phyloP scores from a whole-genome alignment of 2,888 invertebrate species.

The Athalia circularis region DNA sequence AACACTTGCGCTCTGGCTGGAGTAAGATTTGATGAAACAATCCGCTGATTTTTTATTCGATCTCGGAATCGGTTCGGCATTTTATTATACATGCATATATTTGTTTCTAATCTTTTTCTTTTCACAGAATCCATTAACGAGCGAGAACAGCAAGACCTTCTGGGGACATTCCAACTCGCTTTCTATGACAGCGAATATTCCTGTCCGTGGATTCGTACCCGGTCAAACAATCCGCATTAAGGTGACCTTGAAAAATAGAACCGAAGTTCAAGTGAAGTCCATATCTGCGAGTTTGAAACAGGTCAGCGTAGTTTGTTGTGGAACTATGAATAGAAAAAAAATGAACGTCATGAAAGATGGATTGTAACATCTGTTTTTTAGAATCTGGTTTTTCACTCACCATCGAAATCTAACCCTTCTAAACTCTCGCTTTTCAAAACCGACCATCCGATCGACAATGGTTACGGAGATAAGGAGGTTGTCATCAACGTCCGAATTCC shows the following conservation, averaged over 20 bases:
- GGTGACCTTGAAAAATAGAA: conserved; percentile 10
- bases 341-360: not conserved
- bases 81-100: too few relatives aligned
- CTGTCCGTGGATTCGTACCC: conserved; percentile 24
- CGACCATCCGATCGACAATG: conserved; percentile 11
- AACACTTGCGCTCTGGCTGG: conserved; percentile 1
- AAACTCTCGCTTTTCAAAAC: conserved; percentile 12
- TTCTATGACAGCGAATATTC: conserved; percentile 8
- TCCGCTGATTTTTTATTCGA: not conserved
- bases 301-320: not conserved
- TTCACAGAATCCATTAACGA: not conserved
- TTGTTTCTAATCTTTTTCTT: not conserved
- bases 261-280: conserved; percentile 10
- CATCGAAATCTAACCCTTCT: conserved; percentile 23
- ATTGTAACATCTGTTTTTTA: not conserved
- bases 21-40: not conserved
- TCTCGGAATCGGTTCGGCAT: too few relatives aligned
- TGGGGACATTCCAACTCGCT: conserved; percentile 28
- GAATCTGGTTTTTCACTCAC: conserved; percentile 16
- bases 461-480: not conserved
- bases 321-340: not conserved
- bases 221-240: conserved; percentile 19
- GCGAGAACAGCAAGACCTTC: conserved; percentile 12
- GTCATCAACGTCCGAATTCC: conserved; percentile 1
- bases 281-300: conserved; percentile 15